These are phyloP conservation scores for Bolborhynchus lineola DNA, from an alignment of 2,113 vertebrate species.

Conservation along the genomic window DNA sequence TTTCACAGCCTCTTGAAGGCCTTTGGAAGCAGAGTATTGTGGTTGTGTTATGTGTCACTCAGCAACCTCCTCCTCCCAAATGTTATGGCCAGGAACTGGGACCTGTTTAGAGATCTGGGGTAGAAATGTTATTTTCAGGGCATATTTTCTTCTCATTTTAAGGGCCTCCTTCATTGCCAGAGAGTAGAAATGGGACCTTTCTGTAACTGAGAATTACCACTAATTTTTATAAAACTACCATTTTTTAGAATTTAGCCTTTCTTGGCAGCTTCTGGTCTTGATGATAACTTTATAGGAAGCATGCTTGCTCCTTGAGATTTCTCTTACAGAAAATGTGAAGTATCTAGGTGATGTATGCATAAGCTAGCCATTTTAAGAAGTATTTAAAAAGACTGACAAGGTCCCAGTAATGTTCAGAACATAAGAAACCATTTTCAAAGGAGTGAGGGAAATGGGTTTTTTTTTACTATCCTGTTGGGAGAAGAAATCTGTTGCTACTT, in stretches of 20 bases:
- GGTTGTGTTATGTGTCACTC: neutral
- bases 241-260: neutral
- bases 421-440: neutral
- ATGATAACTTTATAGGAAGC: neutral
- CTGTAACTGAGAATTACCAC: neutral
- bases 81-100: neutral
- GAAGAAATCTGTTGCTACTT: neutral
- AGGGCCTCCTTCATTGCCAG: neutral
- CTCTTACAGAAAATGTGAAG: neutral
- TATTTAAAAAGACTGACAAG: neutral
- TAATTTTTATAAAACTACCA: neutral
- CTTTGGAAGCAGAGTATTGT: neutral
- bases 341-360: neutral
- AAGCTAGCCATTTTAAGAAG: neutral
- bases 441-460: neutral
- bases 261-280: neutral
- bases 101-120: constrained; percentile 6
- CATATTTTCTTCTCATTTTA: neutral
- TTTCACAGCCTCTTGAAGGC: constrained; percentile 17
- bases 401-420: neutral
- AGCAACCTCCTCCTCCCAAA: neutral
- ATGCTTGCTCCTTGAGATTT: neutral
- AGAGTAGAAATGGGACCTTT: neutral
- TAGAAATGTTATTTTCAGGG: constrained; percentile 1
- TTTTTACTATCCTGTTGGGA: neutral